Conservation (phyloP, 2,888 invertebrate genomes). For the Allophyes oxyacanthae region DNA sequence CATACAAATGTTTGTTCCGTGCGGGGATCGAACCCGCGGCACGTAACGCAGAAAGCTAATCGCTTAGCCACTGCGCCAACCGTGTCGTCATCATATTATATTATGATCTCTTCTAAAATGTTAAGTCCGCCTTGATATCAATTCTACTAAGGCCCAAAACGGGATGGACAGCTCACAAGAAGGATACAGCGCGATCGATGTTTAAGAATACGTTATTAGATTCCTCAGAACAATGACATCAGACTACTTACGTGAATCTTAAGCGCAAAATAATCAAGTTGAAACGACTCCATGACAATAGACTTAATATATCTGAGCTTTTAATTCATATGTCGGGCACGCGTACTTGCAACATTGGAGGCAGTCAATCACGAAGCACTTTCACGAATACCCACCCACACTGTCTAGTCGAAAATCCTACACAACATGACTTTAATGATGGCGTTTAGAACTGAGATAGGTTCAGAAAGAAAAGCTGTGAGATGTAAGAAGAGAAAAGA, state of each 20-base stretch:
- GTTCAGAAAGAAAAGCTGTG: conserved; percentile 8
- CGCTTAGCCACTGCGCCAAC: too few relatives aligned
- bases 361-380: conserved; percentile 56
- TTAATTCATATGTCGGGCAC: conserved; percentile 50
- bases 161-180: background rate
- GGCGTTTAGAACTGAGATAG: conserved; percentile 31
- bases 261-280: conserved; percentile 24
- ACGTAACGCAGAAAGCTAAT: too few relatives aligned
- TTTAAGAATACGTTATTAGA: conserved; percentile 35
- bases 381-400: conserved; percentile 57
- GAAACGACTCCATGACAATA: conserved; percentile 38
- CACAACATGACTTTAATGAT: conserved; percentile 48
- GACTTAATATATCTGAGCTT: conserved; percentile 32
- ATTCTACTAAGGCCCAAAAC: too few relatives aligned
- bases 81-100: too few relatives aligned
- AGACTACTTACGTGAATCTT: conserved; percentile 33
- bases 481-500: too few relatives aligned
- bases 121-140: too few relatives aligned
- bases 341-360: conserved; percentile 55
- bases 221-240: conserved; percentile 20
- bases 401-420: conserved; percentile 62
- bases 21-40: too few relatives aligned
- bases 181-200: background rate
- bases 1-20: too few relatives aligned
- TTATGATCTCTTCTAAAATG: too few relatives aligned